Percentiles rank a stretch among this genome's conserved stretches.
Evolutionary conservation across 2,888 invertebrate species (phyloP).

Genomic region (Andrena hattorfiana): DNA sequence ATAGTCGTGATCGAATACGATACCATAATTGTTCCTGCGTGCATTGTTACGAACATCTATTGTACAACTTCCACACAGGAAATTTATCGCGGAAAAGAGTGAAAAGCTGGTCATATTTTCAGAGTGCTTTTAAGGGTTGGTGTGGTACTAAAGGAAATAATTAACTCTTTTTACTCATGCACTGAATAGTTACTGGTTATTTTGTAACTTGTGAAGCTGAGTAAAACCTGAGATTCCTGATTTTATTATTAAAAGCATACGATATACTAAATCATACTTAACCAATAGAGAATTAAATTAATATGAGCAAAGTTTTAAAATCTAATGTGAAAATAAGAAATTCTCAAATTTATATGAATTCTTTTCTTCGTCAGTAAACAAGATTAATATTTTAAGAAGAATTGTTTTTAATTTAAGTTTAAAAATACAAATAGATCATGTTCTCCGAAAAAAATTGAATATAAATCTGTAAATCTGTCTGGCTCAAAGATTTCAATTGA

Average conservation of each 20-base stretch:
- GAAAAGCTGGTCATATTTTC: not conserved
- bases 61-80: conserved; percentile 6
- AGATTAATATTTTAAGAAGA: not conserved
- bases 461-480: too few relatives aligned
- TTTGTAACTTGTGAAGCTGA: too few relatives aligned
- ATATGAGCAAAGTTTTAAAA: too few relatives aligned
- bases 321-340: too few relatives aligned
- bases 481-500: not conserved
- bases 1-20: conserved; percentile 34
- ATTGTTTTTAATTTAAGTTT: not conserved
- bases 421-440: too few relatives aligned
- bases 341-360: too few relatives aligned
- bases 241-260: not conserved
- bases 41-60: conserved; percentile 31
- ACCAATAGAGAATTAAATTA: too few relatives aligned
- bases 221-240: too few relatives aligned
- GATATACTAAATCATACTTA: too few relatives aligned
- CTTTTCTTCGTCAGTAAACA: too few relatives aligned
- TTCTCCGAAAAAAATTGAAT: not conserved
- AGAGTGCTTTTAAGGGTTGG: not conserved
- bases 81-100: conserved; percentile 24
- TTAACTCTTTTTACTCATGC: not conserved
- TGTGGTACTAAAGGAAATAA: not conserved
- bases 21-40: conserved; percentile 41
- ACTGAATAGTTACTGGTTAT: too few relatives aligned